Evolutionary conservation across 2,888 invertebrate genomes (phyloP).

Genomic region (Thereva unica): DNA sequence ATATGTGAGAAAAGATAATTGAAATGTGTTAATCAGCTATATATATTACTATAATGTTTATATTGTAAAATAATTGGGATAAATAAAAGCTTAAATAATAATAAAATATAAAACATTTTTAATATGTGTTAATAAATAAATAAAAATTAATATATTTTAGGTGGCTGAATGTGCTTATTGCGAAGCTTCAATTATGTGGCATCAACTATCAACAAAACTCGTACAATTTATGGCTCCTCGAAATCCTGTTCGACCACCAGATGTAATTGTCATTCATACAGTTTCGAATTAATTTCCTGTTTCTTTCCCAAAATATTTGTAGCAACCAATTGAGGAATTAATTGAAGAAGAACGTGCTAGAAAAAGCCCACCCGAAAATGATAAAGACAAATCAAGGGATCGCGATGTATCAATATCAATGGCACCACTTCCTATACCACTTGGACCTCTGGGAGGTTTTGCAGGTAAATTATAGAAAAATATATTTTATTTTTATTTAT

Average conservation of each 20-base stretch:
- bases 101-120: not conserved
- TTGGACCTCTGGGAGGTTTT: constrained; percentile 58
- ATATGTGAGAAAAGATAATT: too few relatives aligned
- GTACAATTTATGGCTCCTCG: constrained; percentile 79
- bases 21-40: too few relatives aligned
- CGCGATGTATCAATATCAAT: constrained; percentile 61
- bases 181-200: constrained; percentile 92
- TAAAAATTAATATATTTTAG: constrained; percentile 42
- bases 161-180: constrained; percentile 83
- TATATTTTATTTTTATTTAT: constrained; percentile 46
- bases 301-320: not conserved
- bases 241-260: constrained; percentile 73
- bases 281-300: not conserved
- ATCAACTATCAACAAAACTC: constrained; percentile 82
- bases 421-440: constrained; percentile 58
- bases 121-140: not conserved
- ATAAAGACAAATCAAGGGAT: constrained; percentile 67
- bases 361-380: constrained; percentile 73
- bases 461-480: constrained; percentile 51
- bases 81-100: too few relatives aligned
- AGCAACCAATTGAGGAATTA: constrained; percentile 71
- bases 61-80: too few relatives aligned
- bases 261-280: constrained; percentile 62
- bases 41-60: too few relatives aligned
- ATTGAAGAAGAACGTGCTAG: constrained; percentile 68